Base-by-base conservation (phyloP, 2,113 vertebrate genomes). In the Cephalopterus ornatus region DNA sequence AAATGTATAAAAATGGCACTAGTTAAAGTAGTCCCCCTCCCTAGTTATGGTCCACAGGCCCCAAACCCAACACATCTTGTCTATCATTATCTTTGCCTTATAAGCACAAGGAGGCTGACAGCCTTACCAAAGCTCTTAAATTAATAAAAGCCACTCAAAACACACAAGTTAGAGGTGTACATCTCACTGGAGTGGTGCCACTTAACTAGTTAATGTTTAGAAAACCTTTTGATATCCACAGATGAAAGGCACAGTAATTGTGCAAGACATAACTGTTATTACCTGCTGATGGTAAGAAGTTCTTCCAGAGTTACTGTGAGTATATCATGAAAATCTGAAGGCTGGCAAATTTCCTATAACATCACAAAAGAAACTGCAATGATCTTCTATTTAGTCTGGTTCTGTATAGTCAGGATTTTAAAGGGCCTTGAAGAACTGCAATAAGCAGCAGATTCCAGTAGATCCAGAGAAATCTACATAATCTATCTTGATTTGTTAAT, bases 151-250 rank as follows among this genome's bases (percentile, higher is more conserved):
- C 27, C 26, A 74, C 24, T 9, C 55, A 77, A 76, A 67, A 7
- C 35, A 75, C 24, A 22, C 50, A 83, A 59, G 32, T 74, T 33
- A 74, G 72, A 94, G 88, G 16, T 12, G 22, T 17, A 14, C 47
- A 27, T 79, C 59, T 83, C 68, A 32, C 16, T 39, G 55, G 35
- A 86, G 11, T 1, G 1, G 17, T 37, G 41, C 32, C 72, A 77
- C 66, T 85, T 95, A 91, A 80, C 50, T 67, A 77, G 78, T 35
- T 90, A 77, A 73, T 90, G 23, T 67, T 94, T 88, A 92, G 82
- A 94, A 90, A 92, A 47, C 27, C 24, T 96, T 90, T 88, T 88
- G 85, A 88, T 93, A 94, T 63, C 47, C 33, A 30, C 39, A 88
- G 79, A 80, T 90, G 50, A 96, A 91, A 84, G 73, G 35, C 41